Evolutionary conservation across 92 coral and sea anemone species (phyloP).

Genomic region (Zoanthus sansibaricus): DNA sequence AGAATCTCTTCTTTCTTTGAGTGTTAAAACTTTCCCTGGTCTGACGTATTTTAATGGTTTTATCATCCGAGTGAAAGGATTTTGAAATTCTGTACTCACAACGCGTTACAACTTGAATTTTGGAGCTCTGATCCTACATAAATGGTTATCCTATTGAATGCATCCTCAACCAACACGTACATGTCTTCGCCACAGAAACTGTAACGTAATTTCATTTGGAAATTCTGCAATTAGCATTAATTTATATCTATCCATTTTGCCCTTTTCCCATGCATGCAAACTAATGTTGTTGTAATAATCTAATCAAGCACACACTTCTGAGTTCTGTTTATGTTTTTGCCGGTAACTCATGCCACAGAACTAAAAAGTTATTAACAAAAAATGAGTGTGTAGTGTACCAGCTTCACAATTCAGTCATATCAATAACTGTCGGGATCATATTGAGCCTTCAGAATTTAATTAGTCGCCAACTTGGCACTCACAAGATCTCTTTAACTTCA

Average conservation of each 20-base stretch:
- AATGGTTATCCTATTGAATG: background rate
- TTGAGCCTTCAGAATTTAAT: too few species aligned
- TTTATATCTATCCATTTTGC: background rate
- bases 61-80: background rate
- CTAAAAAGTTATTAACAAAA: background rate
- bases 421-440: too few species aligned
- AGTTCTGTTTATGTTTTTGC: too few species aligned
- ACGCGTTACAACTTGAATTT: background rate
- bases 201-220: conserved; percentile 5
- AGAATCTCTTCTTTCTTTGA: background rate
- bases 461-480: background rate
- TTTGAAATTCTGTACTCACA: background rate
- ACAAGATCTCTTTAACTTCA: conserved; percentile 21
- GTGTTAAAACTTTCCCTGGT: background rate
- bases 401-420: too few species aligned
- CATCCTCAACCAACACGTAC: background rate
- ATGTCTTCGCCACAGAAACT: background rate
- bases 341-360: background rate
- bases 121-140: background rate
- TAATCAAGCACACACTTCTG: too few species aligned
- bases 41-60: background rate
- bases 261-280: background rate
- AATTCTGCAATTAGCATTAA: background rate
- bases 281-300: background rate
- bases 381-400: too few species aligned